Evolutionary conservation across 2,888 invertebrate species (phyloP).

Genomic region (Tricholauxania praeusta): DNA sequence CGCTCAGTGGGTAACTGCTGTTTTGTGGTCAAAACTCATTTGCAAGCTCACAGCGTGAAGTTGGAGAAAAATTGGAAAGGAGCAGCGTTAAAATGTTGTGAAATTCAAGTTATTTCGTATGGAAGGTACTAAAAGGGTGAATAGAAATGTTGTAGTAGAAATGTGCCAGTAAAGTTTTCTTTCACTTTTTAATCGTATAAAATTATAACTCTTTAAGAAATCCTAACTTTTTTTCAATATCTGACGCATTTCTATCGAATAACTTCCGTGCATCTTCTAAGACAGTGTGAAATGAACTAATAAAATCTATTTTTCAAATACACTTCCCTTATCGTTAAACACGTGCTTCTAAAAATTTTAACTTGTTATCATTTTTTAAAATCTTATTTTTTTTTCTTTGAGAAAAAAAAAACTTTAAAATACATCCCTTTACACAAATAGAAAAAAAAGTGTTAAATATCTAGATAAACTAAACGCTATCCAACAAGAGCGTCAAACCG

Average conservation of each 20-base stretch:
- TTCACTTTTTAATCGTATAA: no score
- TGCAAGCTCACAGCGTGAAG: neutral
- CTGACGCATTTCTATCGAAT: neutral
- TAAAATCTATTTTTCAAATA: no score
- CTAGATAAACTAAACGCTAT: neutral
- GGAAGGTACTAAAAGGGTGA: no score
- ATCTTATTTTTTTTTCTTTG: neutral
- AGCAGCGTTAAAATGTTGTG: no score
- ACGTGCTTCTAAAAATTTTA: neutral
- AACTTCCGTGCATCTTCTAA: no score
- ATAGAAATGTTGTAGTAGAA: no score
- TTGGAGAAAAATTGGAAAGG: no score
- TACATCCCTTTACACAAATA: neutral
- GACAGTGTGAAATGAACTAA: no score
- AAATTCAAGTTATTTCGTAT: no score
- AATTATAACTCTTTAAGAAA: no score
- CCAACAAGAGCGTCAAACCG: conserved; percentile 27
- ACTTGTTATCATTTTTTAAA: neutral
- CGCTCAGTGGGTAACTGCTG: neutral
- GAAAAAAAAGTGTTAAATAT: neutral
- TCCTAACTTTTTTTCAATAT: neutral
- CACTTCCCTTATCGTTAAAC: no score
- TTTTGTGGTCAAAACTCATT: neutral
- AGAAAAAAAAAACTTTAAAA: conserved; percentile 13
- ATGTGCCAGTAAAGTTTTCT: no score